Base-by-base conservation (phyloP, 2,888 invertebrate genomes). In the Geotrupes spiniger region DNA sequence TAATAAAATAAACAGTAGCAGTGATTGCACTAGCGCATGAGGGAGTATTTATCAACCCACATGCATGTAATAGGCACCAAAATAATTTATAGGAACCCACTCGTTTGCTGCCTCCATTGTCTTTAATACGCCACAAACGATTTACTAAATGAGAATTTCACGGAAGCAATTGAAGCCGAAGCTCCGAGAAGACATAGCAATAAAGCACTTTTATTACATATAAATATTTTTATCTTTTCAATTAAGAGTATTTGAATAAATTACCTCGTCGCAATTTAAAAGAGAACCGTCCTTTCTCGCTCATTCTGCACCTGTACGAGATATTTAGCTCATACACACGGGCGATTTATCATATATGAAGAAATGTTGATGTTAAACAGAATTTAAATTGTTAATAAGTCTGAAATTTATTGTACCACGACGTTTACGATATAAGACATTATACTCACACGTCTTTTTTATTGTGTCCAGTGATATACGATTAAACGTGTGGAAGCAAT, bases 1-100 rank as follows among this genome's bases (percentile, higher is more conserved):
- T 49, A 49, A 49, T 49, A 49, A 45, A 49, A 44, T 49, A 49
- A 45, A 45, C 45, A 49, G 45, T 45, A 36, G 49, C 49, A 27
- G 49, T 49, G 49, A 49, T 49, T 49, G 45, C 42, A 46, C 45
- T 45, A 48, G 43, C 26, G 14, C 25, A 41, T 42, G 37, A 45
- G 49, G 42, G 49, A 42, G 45, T 41, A 49, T 45, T 49, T 45
- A 45, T 42, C 49, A 42, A 37, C 49, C 49, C 49, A 49, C 49
- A 43, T 36, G 39, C 43, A 17, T 44, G 28, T 37, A 44, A 44
- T 16, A 25, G 28, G 17, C 28, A 37, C 37, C 44, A 37, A 37
- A 44, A 44, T 44, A 44, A 44, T 44, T 44, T 28, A 44, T 44
- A 42, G 36, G 29, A 36, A 25, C 42, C 42, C 42, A 42, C 42